Evolutionary conservation across 2,113 vertebrate species (phyloP).

Genomic region (Lamprotornis superbus): DNA sequence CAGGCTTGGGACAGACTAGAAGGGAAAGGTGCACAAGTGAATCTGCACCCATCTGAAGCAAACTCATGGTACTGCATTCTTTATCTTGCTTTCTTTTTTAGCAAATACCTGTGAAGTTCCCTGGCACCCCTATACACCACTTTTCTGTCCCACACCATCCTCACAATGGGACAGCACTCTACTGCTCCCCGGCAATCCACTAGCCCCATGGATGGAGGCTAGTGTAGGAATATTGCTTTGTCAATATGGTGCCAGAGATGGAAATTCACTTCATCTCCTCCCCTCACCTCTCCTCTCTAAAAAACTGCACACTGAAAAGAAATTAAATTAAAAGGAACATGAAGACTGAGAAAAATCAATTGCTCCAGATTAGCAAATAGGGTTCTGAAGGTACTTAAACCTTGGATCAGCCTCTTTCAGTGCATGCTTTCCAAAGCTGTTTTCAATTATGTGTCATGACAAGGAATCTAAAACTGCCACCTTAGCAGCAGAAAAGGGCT

Average conservation of each 20-base stretch:
- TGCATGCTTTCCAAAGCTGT: not conserved
- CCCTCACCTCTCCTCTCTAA: not conserved
- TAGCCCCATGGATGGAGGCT: not conserved
- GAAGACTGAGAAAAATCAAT: constrained; percentile 30
- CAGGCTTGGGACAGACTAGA: not conserved
- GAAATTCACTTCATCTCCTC: not conserved
- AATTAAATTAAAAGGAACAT: not conserved
- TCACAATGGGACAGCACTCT: not conserved
- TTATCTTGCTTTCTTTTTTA: not conserved
- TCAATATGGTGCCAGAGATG: not conserved
- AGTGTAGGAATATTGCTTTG: not conserved
- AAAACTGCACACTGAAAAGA: not conserved
- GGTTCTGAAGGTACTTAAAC: not conserved
- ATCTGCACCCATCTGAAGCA: not conserved
- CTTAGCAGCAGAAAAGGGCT: constrained; percentile 3
- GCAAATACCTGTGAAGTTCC: not conserved
- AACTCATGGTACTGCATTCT: not conserved
- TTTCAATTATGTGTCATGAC: not conserved
- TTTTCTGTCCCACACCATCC: not conserved
- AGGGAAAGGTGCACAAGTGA: not conserved
- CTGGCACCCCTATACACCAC: not conserved
- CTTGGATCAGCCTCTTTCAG: not conserved
- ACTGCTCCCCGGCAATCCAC: not conserved
- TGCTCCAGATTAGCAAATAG: not conserved
- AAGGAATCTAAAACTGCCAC: not conserved